phyloP scores from a whole-genome alignment of 2,113 vertebrate species.

The Gambusia holbrooki region DNA sequence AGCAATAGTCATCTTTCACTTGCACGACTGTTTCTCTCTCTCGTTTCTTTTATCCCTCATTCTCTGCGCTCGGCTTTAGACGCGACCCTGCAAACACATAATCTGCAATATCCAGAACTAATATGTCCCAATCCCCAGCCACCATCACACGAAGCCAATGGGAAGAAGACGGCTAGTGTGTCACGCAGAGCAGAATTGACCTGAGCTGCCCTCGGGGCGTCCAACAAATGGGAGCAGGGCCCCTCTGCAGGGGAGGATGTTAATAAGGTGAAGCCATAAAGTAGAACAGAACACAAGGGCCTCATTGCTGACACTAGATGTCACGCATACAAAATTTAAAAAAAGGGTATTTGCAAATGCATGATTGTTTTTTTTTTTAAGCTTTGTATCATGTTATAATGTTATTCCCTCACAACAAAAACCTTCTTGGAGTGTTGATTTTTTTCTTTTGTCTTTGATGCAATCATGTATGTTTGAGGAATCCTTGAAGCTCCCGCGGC shows the following conservation, averaged over 20 bases:
- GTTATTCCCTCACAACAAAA: no score
- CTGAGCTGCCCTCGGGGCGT: constrained; percentile 41
- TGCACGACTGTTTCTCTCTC: constrained; percentile 6
- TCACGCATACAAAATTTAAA: background rate
- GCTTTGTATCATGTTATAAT: no score
- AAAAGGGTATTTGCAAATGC: background rate
- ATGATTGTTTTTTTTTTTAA: no score
- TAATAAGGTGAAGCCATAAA: constrained; percentile 22
- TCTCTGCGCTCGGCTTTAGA: constrained; percentile 50
- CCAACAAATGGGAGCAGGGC: constrained; percentile 44
- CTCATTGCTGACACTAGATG: background rate
- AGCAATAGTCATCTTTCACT: constrained; percentile 34
- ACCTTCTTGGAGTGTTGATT: no score
- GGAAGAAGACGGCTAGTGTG: constrained; percentile 39
- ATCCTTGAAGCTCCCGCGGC: no score
- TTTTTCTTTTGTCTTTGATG: no score
- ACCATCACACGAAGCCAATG: constrained; percentile 26
- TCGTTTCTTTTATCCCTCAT: constrained; percentile 58
- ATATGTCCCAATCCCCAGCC: constrained; percentile 37
- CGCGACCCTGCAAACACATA: constrained; percentile 62
- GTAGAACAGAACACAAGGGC: no score
- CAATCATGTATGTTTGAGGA: no score
- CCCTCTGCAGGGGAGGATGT: constrained; percentile 41
- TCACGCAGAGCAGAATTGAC: constrained; percentile 57
- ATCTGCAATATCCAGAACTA: constrained; percentile 66